Evolutionary conservation across 2,888 invertebrate species (phyloP).

Genomic region (Drosophila mulleri): DNA sequence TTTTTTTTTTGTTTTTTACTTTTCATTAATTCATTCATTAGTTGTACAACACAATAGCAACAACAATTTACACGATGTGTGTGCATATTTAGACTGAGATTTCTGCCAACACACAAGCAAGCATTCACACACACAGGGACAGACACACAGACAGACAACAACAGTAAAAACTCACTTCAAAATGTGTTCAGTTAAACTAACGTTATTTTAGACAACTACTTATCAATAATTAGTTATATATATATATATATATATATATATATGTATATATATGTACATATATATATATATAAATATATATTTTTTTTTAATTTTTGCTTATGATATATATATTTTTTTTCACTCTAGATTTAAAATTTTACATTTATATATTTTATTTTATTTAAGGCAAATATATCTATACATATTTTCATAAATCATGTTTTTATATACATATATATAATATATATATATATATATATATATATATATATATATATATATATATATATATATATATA

Average conservation of each 20-base stretch:
- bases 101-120: slow-evolving; percentile 59
- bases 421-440: no score
- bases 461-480: neutral
- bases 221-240: slow-evolving; percentile 57
- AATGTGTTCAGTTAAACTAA: slow-evolving; percentile 79
- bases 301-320: slow-evolving; percentile 28
- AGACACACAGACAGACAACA: neutral
- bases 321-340: slow-evolving; percentile 5
- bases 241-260: slow-evolving; percentile 13
- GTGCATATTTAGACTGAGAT: slow-evolving; percentile 70
- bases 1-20: slow-evolving; percentile 9
- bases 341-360: slow-evolving; percentile 28
- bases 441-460: slow-evolving; percentile 6
- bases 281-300: slow-evolving; percentile 16
- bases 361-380: slow-evolving; percentile 30
- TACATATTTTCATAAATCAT: neutral
- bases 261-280: slow-evolving; percentile 26
- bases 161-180: slow-evolving; percentile 63
- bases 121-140: slow-evolving; percentile 6
- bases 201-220: slow-evolving; percentile 70
- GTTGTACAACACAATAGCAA: slow-evolving; percentile 8
- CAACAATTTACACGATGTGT: slow-evolving; percentile 29
- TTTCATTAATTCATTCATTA: slow-evolving; percentile 10
- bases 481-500: neutral
- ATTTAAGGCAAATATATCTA: slow-evolving; percentile 36